Percentiles rank a stretch among this genome's conserved stretches.
Conservation (phyloP, 2,888 invertebrate genomes). For the Nasonia oneida region DNA sequence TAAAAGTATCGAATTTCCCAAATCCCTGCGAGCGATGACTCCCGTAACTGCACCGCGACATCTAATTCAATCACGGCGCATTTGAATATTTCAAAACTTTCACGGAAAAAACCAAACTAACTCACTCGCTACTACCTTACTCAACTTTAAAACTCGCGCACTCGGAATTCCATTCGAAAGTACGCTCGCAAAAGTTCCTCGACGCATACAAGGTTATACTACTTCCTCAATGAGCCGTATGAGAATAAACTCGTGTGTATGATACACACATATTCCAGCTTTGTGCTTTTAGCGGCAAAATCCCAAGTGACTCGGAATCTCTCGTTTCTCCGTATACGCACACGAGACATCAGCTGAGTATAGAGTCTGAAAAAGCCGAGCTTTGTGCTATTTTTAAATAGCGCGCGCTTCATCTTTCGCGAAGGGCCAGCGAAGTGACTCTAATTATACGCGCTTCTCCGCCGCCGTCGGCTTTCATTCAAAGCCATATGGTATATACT, state of each 20-base stretch:
- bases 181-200: background rate
- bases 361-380: conserved; percentile 17
- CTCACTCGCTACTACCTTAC: background rate
- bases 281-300: background rate
- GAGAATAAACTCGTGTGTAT: background rate
- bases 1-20: background rate
- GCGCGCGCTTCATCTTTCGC: conserved; percentile 39
- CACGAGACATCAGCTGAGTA: background rate
- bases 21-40: background rate
- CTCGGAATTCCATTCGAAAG: background rate
- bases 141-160: background rate
- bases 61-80: background rate
- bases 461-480: background rate
- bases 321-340: background rate
- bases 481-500: background rate
- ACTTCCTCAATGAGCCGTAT: background rate
- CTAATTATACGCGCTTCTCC: conserved; percentile 43
- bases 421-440: conserved; percentile 44
- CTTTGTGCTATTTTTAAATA: conserved; percentile 46
- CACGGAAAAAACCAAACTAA: background rate
- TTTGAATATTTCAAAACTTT: conserved; percentile 4
- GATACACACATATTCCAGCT: too few relatives aligned
- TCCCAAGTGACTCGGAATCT: background rate
- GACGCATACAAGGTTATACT: background rate
- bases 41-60: background rate